Evolutionary conservation across 1,140 invertebrate genomes (phyloP).

Genomic region (Lordiphosa collinella): DNA sequence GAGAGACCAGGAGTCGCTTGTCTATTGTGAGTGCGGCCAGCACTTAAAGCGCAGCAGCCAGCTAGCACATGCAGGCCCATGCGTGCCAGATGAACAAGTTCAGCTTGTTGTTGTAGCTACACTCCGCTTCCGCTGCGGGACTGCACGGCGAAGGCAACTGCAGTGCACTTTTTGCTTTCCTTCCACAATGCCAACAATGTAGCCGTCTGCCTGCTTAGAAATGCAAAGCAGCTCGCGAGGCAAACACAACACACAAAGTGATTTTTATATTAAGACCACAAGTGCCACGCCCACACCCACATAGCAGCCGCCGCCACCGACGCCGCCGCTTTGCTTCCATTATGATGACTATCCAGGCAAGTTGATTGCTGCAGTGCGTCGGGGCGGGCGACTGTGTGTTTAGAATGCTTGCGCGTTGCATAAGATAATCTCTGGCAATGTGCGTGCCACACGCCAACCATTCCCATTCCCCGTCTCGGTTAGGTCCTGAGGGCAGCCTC

Average conservation of each 20-base stretch:
- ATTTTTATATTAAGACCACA: conserved; percentile 78
- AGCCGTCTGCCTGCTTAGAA: conserved; percentile 58
- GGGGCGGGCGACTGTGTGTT: conserved; percentile 26
- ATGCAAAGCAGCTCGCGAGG: conserved; percentile 69
- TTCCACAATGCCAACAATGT: conserved; percentile 61
- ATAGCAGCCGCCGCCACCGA: background rate
- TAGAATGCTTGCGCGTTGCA: conserved; percentile 70
- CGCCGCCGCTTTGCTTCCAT: conserved; percentile 67
- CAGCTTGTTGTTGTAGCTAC: conserved; percentile 18
- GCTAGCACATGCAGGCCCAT: conserved; percentile 52
- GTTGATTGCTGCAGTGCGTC: conserved; percentile 66
- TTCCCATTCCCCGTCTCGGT: conserved; percentile 28
- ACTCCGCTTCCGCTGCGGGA: conserved; percentile 50
- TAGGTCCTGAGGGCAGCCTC: conserved; percentile 16
- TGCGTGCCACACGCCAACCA: conserved; percentile 69
- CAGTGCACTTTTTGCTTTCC: conserved; percentile 17
- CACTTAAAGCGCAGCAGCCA: conserved; percentile 33
- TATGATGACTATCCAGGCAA: conserved; percentile 68
- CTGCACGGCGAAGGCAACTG: conserved; percentile 36
- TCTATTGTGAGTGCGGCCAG: conserved; percentile 12
- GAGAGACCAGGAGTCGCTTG: conserved; percentile 13
- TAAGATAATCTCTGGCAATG: conserved; percentile 72
- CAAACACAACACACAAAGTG: conserved; percentile 76
- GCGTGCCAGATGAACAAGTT: conserved; percentile 35
- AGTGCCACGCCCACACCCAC: conserved; percentile 44